Conservation (phyloP, 2,113 vertebrate species). For the Erythrocercus mccallii region DNA sequence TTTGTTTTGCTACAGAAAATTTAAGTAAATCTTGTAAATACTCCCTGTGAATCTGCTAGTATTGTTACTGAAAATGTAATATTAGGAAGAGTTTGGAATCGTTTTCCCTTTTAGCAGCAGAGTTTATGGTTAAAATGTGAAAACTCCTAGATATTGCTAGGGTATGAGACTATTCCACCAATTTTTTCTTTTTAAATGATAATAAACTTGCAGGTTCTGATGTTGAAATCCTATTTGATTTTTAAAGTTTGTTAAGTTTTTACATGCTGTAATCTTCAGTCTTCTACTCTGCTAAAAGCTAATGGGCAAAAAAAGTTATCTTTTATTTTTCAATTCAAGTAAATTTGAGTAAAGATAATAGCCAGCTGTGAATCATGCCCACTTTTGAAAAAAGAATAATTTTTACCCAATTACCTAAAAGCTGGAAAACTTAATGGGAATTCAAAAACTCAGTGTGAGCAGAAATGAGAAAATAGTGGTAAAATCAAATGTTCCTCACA, state of each 20-base stretch:
- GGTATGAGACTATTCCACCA: not conserved
- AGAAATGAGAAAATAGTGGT: not conserved
- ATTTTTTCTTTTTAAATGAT: not conserved
- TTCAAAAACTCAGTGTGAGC: not conserved
- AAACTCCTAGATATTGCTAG: not conserved
- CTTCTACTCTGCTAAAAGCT: not conserved
- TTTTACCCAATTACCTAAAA: not conserved
- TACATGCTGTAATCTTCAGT: not conserved
- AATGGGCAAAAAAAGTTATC: not conserved
- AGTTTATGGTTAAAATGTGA: not conserved
- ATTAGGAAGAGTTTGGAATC: not conserved
- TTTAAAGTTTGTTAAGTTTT: not conserved
- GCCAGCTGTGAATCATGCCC: not conserved
- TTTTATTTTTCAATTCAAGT: not conserved
- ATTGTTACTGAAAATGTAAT: not conserved
- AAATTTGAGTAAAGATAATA: not conserved
- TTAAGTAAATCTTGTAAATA: not conserved
- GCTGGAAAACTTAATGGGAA: not conserved
- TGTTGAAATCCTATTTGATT: not conserved
- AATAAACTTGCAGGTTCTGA: not conserved
- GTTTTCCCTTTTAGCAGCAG: not conserved
- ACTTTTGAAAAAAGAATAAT: not conserved
- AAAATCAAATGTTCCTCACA: not conserved
- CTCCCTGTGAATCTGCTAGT: accelerated
- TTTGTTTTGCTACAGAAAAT: not conserved